Conservation (phyloP, 2,113 vertebrate species). For the Agapornis roseicollis region DNA sequence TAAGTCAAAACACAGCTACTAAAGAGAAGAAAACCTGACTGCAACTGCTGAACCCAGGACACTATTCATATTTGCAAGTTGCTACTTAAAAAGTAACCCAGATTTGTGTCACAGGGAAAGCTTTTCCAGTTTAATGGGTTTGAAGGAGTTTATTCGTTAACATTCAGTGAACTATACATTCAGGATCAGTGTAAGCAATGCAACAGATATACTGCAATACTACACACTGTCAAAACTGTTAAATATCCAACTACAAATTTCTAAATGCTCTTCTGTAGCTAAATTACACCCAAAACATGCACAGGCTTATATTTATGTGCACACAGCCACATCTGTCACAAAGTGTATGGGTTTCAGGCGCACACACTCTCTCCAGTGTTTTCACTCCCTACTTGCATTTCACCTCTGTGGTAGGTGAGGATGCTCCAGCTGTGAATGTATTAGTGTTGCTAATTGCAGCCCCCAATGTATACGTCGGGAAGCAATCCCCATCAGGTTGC, state of each 20-base stretch:
- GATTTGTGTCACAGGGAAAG: not conserved
- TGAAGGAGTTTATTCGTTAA: not conserved
- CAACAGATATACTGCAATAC: not conserved
- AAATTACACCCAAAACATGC: not conserved
- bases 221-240: not conserved
- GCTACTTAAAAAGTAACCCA: not conserved
- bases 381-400: not conserved
- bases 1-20: too few relatives aligned
- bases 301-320: not conserved
- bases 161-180: not conserved
- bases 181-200: not conserved
- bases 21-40: too few relatives aligned
- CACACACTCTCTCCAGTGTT: rapidly evolving
- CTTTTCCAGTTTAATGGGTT: not conserved
- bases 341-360: not conserved
- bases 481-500: not conserved
- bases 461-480: rapidly evolving
- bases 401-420: not conserved
- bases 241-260: not conserved
- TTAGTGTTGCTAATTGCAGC: not conserved
- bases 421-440: not conserved
- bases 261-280: not conserved
- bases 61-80: not conserved
- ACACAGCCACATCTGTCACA: not conserved
- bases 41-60: too few relatives aligned